A percentile compares a stretch with the other conserved stretches of the same genome.
phyloP scores from a whole-genome alignment of 2,888 invertebrate species.

The Acleris literana region DNA sequence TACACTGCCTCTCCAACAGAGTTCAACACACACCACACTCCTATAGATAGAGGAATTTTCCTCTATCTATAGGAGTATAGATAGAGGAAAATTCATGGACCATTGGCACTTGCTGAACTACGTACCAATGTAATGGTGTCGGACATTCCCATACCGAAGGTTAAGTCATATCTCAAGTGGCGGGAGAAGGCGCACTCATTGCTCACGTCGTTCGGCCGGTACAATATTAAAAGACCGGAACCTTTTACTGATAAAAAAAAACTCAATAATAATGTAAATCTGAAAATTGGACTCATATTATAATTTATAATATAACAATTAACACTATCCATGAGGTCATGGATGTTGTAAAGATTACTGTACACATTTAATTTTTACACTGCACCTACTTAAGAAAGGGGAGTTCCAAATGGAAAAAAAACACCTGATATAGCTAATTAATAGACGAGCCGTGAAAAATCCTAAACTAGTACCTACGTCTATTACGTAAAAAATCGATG shows the following conservation, averaged over 20 bases:
- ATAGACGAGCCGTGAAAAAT: too few species aligned
- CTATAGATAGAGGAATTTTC: not conserved
- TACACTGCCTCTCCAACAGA: too few species aligned
- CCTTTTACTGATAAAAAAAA: constrained; percentile 37
- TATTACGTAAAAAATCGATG: too few species aligned
- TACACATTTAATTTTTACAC: not conserved
- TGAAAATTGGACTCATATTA: constrained; percentile 16
- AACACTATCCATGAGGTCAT: constrained; percentile 10
- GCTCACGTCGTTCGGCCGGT: constrained; percentile 66
- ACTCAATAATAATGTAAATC: constrained; percentile 13
- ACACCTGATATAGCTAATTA: too few species aligned
- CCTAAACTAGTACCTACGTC: too few species aligned
- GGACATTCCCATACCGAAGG: constrained; percentile 76
- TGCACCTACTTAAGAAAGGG: too few species aligned
- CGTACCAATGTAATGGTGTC: constrained; percentile 69
- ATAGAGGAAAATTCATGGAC: not conserved
- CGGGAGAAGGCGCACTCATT: constrained; percentile 62
- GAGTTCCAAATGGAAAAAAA: too few species aligned
- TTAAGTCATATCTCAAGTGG: constrained; percentile 63
- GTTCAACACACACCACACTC: too few species aligned
- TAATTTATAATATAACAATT: not conserved
- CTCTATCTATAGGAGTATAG: too few species aligned
- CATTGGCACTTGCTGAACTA: not conserved
- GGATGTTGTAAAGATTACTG: not conserved
- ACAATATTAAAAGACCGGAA: constrained; percentile 61